phyloP scores from a whole-genome alignment of 2,888 invertebrate genomes.

The Acronicta psi region DNA sequence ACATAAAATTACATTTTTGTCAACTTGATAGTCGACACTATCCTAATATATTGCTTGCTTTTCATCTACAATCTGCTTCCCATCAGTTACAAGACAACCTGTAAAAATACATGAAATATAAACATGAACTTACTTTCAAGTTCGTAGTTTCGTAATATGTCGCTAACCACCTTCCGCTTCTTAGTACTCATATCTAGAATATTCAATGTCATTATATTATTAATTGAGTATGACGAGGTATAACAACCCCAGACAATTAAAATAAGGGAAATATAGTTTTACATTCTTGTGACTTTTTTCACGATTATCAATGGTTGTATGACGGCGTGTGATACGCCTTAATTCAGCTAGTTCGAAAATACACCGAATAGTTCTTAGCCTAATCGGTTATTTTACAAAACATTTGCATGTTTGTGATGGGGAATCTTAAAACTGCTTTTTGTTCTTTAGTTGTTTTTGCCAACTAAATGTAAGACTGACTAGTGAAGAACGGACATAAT shows the following conservation, averaged over 20 bases:
- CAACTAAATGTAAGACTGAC: no score
- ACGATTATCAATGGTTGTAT: no score
- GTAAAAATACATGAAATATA: conserved; percentile 34
- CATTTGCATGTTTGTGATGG: background rate
- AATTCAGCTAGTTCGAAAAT: background rate
- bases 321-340: background rate
- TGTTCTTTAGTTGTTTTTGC: no score
- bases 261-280: no score
- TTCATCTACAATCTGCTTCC: no score
- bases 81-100: conserved; percentile 14
- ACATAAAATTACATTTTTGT: no score
- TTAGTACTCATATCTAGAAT: conserved; percentile 59
- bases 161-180: conserved; percentile 70
- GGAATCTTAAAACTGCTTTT: no score
- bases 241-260: background rate
- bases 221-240: conserved; percentile 16
- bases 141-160: conserved; percentile 68
- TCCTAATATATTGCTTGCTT: background rate
- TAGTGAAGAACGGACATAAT: no score
- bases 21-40: background rate
- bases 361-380: background rate
- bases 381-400: conserved; percentile 2
- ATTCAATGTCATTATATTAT: conserved; percentile 51
- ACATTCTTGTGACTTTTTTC: no score
- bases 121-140: conserved; percentile 78